These are phyloP conservation scores for Probosciger aterrimus DNA, from an alignment of 2,113 vertebrate genomes.

Conservation along the genomic window DNA sequence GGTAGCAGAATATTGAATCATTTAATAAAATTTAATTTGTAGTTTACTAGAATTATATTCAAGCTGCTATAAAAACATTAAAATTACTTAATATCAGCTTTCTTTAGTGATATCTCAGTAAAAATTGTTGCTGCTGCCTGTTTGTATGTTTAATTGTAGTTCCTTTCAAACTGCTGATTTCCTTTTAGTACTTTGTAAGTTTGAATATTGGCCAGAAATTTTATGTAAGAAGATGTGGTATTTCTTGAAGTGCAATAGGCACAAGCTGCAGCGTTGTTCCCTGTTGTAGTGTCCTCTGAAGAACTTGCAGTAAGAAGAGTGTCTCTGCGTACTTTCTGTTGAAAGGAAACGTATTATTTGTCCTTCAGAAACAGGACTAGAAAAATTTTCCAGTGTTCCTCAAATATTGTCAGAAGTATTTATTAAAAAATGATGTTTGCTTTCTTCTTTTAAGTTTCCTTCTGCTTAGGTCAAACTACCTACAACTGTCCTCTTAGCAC, in stretches of 20 bases:
- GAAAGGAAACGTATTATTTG: not conserved
- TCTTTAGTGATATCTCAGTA: not conserved
- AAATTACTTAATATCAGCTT: not conserved
- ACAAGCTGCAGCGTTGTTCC: accelerated
- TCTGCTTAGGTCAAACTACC: not conserved
- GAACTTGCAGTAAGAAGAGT: not conserved
- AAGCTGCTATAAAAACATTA: not conserved
- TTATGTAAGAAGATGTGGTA: not conserved
- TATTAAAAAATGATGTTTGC: accelerated
- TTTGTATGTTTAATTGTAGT: not conserved
- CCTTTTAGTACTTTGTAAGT: not conserved
- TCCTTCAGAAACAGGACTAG: not conserved
- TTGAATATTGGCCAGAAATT: not conserved
- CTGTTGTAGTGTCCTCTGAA: not conserved
- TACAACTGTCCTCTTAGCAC: not conserved
- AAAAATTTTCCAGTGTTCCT: not conserved
- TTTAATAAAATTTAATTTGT: not conserved
- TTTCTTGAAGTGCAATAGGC: not conserved
- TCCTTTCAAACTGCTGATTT: not conserved
- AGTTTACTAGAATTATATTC: not conserved
- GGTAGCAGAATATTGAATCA: not conserved
- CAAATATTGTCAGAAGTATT: not conserved
- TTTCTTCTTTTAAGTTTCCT: not conserved
- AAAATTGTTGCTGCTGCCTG: not conserved
- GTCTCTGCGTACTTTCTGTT: not conserved